Base-by-base conservation (phyloP, 2,888 invertebrate genomes). In the Ophraella communa region DNA sequence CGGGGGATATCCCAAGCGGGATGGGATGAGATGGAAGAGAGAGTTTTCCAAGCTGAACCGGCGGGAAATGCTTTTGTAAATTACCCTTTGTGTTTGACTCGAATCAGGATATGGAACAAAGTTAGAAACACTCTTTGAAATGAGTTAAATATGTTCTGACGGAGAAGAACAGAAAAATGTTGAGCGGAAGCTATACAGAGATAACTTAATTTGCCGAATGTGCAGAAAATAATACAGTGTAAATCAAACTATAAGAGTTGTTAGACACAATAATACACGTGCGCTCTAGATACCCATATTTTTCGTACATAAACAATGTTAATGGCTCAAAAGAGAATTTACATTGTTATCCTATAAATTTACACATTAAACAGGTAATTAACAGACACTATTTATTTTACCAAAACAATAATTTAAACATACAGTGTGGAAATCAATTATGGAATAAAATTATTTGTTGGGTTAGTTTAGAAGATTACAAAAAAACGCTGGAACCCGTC, bases 61-160 rank as follows among this genome's bases (percentile, higher is more conserved):
- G 59, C 59, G 59, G 59, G 59, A 60, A 52, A 60, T 60, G 59
- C 59, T 60, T 59, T 60, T 60, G 59, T 60, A 60, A 60, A 60
- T 60, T 60, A 60, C 59, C 59, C 59, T 60, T 60, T 60, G 59
- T 60, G 44, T 60, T 60, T 52, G 52, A 60, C 59, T 60, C 44
- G 52, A 60, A 60, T 60, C 52, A 44, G 59, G 52, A 24, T 52
- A 60, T 52, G 59, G 59, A 60, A 60, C 59, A 52, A 60, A 60
- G 59, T 60, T 60, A 30, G 47, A 60, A 60, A 60, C 59, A 60
- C 52, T 60, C 35, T 52, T 60, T 60, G 52, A 60, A 60, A 60
- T 60, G 59, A 60, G 59, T 60, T 60, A 60, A 60, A 60, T 60
- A 60, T 60, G 59, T 52, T 60, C 21, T 39, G 24, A 17, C 39